phyloP scores from a whole-genome alignment of 2,888 invertebrate genomes.

The Synergus japonicus region DNA sequence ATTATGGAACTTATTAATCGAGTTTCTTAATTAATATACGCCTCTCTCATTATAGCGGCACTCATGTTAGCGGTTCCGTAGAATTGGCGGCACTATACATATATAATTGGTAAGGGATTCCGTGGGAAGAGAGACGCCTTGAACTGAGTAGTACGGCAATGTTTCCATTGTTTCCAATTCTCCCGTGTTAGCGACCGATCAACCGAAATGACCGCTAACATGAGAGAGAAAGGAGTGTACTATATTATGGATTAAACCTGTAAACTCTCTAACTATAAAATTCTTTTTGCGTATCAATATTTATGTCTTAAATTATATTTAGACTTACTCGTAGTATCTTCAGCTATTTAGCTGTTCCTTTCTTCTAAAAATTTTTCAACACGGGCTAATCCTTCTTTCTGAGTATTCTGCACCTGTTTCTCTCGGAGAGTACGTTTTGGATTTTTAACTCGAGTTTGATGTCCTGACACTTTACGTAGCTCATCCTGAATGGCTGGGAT shows the following conservation, averaged over 20 bases:
- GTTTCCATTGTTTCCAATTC: no score
- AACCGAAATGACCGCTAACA: no score
- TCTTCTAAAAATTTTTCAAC: constrained; percentile 63
- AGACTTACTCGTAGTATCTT: constrained; percentile 17
- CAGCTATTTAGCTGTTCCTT: constrained; percentile 47
- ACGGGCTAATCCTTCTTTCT: constrained; percentile 75
- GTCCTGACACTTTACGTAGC: constrained; percentile 69
- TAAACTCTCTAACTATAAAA: not conserved
- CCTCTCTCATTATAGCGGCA: no score
- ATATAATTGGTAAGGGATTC: no score
- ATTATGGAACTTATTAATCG: constrained; percentile 3
- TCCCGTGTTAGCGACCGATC: no score
- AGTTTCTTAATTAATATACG: not conserved
- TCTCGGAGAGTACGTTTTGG: constrained; percentile 78
- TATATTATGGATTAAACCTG: not conserved
- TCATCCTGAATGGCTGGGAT: constrained; percentile 79
- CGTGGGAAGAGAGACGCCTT: no score
- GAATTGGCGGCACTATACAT: no score
- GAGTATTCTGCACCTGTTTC: constrained; percentile 79
- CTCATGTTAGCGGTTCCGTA: no score
- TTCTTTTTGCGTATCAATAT: not conserved
- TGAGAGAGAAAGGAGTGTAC: not conserved
- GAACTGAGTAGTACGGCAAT: no score
- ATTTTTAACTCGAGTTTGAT: constrained; percentile 53
- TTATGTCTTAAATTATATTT: constrained; percentile 7